These are phyloP conservation scores for Cheilosia vulpina DNA, from an alignment of 2,888 invertebrate genomes.

Conservation along the genomic window DNA sequence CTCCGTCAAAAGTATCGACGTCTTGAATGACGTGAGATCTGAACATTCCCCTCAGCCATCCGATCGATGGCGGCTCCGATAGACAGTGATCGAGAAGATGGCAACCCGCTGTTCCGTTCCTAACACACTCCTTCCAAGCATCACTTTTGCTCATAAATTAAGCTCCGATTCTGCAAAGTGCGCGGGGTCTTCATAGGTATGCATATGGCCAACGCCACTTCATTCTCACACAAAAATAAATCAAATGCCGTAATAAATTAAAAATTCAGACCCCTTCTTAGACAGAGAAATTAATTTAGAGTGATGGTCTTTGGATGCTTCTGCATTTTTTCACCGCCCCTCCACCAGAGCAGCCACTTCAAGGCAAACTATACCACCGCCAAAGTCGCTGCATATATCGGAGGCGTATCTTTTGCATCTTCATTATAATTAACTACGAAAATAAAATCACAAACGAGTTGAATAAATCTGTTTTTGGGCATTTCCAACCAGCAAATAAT, in stretches of 20 bases:
- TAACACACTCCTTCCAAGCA: conserved; percentile 14
- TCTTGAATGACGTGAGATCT: not conserved
- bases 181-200: not conserved
- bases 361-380: conserved; percentile 4
- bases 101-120: conserved; percentile 4
- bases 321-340: conserved; percentile 43
- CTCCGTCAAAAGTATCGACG: too few relatives aligned
- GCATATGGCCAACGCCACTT: not conserved
- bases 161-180: conserved; percentile 53
- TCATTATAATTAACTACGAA: conserved; percentile 63
- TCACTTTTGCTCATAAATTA: conserved; percentile 55
- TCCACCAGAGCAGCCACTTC: not conserved
- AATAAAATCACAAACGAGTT: conserved; percentile 33
- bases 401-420: conserved; percentile 67
- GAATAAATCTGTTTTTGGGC: conserved; percentile 43
- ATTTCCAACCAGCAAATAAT: not conserved
- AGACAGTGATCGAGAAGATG: not conserved
- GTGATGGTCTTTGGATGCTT: conserved; percentile 59
- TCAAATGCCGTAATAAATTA: conserved; percentile 56
- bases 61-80: conserved; percentile 14
- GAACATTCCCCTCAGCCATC: conserved; percentile 1
- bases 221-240: conserved; percentile 33
- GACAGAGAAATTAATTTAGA: conserved; percentile 67
- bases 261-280: conserved; percentile 51
- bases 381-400: conserved; percentile 22